phyloP scores from a whole-genome alignment of 2,888 invertebrate genomes.

The Dermolepida albohirtum region DNA sequence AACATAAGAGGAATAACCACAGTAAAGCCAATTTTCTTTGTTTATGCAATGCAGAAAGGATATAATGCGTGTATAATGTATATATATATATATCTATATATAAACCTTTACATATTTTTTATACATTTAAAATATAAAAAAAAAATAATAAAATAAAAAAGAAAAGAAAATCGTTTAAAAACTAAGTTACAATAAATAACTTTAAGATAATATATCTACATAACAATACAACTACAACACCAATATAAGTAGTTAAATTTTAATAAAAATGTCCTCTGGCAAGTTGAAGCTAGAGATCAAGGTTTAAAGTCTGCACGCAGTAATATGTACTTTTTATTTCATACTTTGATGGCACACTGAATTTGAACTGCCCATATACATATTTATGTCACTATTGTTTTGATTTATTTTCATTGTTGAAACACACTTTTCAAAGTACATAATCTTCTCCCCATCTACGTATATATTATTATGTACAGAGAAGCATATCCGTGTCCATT shows the following conservation, averaged over 20 bases:
- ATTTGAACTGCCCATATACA: conserved; percentile 55
- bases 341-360: conserved; percentile 60
- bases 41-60: conserved; percentile 55
- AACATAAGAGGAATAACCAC: conserved; percentile 23
- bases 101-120: conserved; percentile 38
- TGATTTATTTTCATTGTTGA: conserved; percentile 36
- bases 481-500: conserved; percentile 17
- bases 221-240: conserved; percentile 66
- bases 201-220: conserved; percentile 64
- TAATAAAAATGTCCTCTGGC: conserved; percentile 58
- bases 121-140: conserved; percentile 61
- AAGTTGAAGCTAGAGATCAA: conserved; percentile 54
- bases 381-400: conserved; percentile 1
- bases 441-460: conserved; percentile 11
- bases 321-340: conserved; percentile 38
- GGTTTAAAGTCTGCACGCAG: neutral
- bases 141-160: conserved; percentile 55
- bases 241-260: conserved; percentile 56
- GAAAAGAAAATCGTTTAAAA: conserved; percentile 35
- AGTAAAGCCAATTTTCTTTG: conserved; percentile 51
- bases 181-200: conserved; percentile 61
- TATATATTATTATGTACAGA: conserved; percentile 33
- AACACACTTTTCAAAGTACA: conserved; percentile 42
- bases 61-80: conserved; percentile 27
- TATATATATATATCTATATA: conserved; percentile 58